Evolutionary conservation across 2,797 vertebrate species (phyloP).

Genomic region (Spinus pinus): DNA sequence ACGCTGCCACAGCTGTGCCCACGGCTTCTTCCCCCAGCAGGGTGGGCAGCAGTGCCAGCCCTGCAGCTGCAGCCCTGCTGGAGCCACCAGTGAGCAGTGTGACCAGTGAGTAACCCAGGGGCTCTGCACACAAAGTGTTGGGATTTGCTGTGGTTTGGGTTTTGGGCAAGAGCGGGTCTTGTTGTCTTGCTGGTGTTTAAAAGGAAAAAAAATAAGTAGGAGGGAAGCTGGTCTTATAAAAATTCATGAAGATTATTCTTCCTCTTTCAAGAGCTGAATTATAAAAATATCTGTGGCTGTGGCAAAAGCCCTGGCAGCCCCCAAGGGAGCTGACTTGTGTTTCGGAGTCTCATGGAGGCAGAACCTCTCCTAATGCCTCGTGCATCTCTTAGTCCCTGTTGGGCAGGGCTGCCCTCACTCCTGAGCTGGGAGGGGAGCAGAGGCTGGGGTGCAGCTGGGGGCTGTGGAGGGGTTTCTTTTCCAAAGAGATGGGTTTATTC

Average conservation of each 20-base stretch:
- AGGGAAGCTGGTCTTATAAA: not conserved
- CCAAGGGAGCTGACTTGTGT: not conserved
- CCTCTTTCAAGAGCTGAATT: not conserved
- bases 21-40: slow-evolving; percentile 30
- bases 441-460: not conserved
- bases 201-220: not conserved
- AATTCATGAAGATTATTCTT: not conserved
- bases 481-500: not conserved
- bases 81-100: slow-evolving; percentile 35
- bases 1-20: slow-evolving; percentile 53
- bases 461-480: not conserved
- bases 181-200: not conserved
- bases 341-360: rapidly evolving
- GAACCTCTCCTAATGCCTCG: not conserved
- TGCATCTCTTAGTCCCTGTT: not conserved
- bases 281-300: not conserved
- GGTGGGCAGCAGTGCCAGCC: slow-evolving; percentile 22
- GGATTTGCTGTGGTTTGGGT: rapidly evolving
- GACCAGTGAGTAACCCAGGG: slow-evolving; percentile 43
- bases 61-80: slow-evolving; percentile 58
- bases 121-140: rapidly evolving
- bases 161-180: not conserved
- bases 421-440: not conserved
- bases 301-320: not conserved
- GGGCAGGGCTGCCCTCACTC: not conserved